Evolutionary conservation across 1,140 invertebrate genomes (phyloP), one percentile per base, ranked within the genome.

Genomic region (Trissolcus basalis): DNA sequence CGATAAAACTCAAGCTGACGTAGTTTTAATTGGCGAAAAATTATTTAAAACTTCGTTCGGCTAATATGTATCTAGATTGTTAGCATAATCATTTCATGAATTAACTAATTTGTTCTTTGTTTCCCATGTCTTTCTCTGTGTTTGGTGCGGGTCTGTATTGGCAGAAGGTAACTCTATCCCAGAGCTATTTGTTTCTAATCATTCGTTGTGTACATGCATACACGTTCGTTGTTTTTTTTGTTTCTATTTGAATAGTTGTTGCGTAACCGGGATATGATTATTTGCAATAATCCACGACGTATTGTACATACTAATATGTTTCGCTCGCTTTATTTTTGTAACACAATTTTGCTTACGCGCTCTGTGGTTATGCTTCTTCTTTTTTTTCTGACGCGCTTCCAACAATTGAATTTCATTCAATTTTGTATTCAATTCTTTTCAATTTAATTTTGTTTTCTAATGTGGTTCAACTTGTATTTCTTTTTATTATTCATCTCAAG

Each of bases 141-240:
- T 88, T 85, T 83, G 84, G 82, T 85, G 83, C 84, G 82, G 85
- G 84, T 86, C 83, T 87, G 82, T 87, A 77, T 82, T 84, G 83
- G 81, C 88, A 89, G 88, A 89, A 89, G 88, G 89, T 89, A 89
- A 89, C 81, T 88, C 75, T 80, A 80, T 81, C 76, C 58, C 67
- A 77, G 55, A 63, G 68, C 67, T 70, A 71, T 76, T 60, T 80
- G 54, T 80, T 81, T 76, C 68, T 68, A 78, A 80, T 71, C 47
- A 50, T 70, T 68, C 61, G 72, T n/a, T n/a, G n/a, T n/a, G n/a
- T 53, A 56, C 61, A 12, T 73, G 70, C 54, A 56, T 45, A 27
- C 6, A 27, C 19, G 19, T 27, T 27, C 19, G 6, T 27, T 27
- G 6, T 27, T 27, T 27, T 27, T 27, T 27, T 27, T 27, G 19